A percentile compares a stretch with the other conserved stretches of the same genome.
phyloP scores from a whole-genome alignment of 2,888 invertebrate genomes.

The Prenolepis imparis region DNA sequence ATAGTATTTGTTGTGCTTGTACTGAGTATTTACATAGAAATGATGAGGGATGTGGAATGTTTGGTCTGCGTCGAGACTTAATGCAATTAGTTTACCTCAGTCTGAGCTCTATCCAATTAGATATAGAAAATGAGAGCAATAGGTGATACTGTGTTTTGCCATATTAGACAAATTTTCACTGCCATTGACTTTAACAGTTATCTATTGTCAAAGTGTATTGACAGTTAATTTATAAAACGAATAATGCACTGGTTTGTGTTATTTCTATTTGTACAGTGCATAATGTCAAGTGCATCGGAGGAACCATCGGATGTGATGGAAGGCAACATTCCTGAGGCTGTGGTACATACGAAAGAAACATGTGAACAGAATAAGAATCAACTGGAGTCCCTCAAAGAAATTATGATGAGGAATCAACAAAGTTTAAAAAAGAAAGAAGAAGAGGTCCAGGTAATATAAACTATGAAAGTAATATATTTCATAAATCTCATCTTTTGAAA shows the following conservation, averaged over 20 bases:
- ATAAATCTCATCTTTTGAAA: neutral
- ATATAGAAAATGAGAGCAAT: constrained; percentile 82
- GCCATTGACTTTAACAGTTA: constrained; percentile 79
- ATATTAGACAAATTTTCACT: constrained; percentile 82
- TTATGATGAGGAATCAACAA: constrained; percentile 83
- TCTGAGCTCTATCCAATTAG: constrained; percentile 84
- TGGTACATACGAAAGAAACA: constrained; percentile 73
- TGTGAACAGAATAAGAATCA: constrained; percentile 81
- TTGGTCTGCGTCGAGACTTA: constrained; percentile 64
- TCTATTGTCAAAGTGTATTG: constrained; percentile 44
- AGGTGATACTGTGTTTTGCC: constrained; percentile 80
- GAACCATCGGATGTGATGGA: constrained; percentile 81
- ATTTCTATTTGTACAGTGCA: constrained; percentile 82
- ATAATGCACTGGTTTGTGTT: constrained; percentile 82
- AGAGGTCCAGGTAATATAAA: constrained; percentile 82
- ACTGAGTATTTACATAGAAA: constrained; percentile 5
- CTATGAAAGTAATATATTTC: constrained; percentile 20
- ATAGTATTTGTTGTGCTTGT: neutral
- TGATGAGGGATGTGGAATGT: constrained; percentile 34
- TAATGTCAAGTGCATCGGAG: constrained; percentile 82
- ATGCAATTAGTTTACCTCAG: constrained; percentile 85
- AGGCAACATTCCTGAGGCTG: constrained; percentile 74
- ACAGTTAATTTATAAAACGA: constrained; percentile 47
- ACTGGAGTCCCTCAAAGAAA: constrained; percentile 82
- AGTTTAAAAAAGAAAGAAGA: constrained; percentile 83